phyloP scores from a whole-genome alignment of 2,113 vertebrate genomes.

The Dicentrarchus labrax region DNA sequence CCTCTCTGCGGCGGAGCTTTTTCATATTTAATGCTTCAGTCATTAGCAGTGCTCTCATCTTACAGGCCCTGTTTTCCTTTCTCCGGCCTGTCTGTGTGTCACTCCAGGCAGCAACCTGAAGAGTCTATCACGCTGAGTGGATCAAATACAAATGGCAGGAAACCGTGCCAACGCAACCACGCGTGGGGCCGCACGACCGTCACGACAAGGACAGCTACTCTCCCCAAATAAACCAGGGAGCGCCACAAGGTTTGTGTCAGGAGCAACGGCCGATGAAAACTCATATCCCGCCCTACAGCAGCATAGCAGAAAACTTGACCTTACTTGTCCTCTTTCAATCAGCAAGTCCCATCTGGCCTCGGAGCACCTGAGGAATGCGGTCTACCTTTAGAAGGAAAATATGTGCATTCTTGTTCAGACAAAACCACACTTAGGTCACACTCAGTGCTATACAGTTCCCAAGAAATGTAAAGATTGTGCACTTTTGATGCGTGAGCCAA shows the following conservation, averaged over 20 bases:
- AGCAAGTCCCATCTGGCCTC: conserved; percentile 53
- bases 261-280: conserved; percentile 1
- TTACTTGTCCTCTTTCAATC: conserved; percentile 62
- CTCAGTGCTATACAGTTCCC: neutral
- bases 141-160: conserved; percentile 38
- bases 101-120: conserved; percentile 62
- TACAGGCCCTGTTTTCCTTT: conserved; percentile 61
- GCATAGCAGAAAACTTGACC: conserved; percentile 60
- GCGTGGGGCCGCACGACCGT: neutral
- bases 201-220: neutral
- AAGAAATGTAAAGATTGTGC: neutral
- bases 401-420: conserved; percentile 15
- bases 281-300: conserved; percentile 18
- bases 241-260: neutral
- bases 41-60: conserved; percentile 68
- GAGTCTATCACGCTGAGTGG: conserved; percentile 52
- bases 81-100: conserved; percentile 30
- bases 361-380: conserved; percentile 63
- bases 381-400: conserved; percentile 25
- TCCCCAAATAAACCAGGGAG: neutral
- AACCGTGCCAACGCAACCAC: conserved; percentile 23
- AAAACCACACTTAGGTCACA: neutral
- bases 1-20: conserved; percentile 22
- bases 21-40: conserved; percentile 79
- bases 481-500: neutral